phyloP scores from a whole-genome alignment of 2,797 vertebrate species.

The Lithobates pipiens region DNA sequence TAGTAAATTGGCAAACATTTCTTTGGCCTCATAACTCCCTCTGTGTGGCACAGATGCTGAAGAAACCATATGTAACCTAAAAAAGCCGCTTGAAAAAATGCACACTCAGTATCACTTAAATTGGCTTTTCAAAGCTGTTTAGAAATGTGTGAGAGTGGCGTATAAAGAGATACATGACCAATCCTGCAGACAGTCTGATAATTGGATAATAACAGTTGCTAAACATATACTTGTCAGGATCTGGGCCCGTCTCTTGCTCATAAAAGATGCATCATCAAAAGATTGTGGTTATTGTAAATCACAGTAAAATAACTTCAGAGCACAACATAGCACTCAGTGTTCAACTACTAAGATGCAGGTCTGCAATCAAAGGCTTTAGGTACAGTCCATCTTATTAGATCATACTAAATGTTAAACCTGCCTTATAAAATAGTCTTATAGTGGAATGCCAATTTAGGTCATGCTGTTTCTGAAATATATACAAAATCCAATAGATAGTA shows the following conservation, averaged over 20 bases:
- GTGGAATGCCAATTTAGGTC: no score
- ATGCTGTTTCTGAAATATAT: no score
- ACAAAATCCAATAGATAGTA: no score
- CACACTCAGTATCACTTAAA: conserved; percentile 3
- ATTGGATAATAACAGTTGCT: conserved; percentile 56
- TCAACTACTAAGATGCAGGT: no score
- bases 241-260: conserved; percentile 9
- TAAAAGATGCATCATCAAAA: conserved; percentile 57
- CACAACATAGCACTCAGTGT: not conserved
- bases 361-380: no score
- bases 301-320: conserved; percentile 1
- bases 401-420: no score
- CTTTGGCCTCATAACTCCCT: not conserved
- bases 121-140: conserved; percentile 23
- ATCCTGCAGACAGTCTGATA: conserved; percentile 44
- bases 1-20: conserved; percentile 8
- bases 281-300: conserved; percentile 44
- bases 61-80: not conserved
- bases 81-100: not conserved
- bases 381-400: no score
- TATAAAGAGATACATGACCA: conserved; percentile 26
- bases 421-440: no score
- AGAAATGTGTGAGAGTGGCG: not conserved
- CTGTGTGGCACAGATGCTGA: conserved; percentile 11
- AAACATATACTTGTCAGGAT: conserved; percentile 38